These are phyloP conservation scores for Apomyelois bistriatella DNA, from an alignment of 2,888 invertebrate genomes.

Conservation along the genomic window DNA sequence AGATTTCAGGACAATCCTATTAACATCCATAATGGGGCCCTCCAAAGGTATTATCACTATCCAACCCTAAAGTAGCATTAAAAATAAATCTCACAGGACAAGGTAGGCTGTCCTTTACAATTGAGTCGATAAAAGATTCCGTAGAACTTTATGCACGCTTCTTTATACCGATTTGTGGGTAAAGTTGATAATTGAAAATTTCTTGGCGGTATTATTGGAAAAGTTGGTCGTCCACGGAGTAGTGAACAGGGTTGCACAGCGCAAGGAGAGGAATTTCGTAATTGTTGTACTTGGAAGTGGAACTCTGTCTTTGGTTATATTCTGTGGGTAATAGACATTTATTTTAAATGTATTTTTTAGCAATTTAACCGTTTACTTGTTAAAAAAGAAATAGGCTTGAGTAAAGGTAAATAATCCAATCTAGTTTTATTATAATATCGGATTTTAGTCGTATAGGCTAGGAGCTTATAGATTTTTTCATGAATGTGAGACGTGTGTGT, in stretches of 20 bases:
- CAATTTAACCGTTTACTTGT: too few relatives aligned
- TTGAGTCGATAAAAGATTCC: conserved; percentile 29
- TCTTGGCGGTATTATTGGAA: conserved; percentile 51
- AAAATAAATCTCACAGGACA: conserved; percentile 10
- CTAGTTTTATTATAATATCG: too few relatives aligned
- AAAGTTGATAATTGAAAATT: conserved; percentile 62
- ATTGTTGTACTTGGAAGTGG: conserved; percentile 5
- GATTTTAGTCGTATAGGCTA: too few relatives aligned
- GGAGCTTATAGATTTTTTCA: too few relatives aligned
- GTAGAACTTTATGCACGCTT: conserved; percentile 27
- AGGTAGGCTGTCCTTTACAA: conserved; percentile 7
- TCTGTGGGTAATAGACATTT: too few relatives aligned
- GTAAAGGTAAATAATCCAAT: too few relatives aligned
- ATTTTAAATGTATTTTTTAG: too few relatives aligned
- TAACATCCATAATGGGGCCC: conserved; percentile 28
- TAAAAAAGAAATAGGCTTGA: too few relatives aligned
- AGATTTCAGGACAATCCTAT: conserved; percentile 31
- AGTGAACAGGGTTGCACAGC: conserved; percentile 30
- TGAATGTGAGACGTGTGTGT: too few relatives aligned
- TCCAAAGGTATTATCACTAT: conserved; percentile 16
- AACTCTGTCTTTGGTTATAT: neutral
- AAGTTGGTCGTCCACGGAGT: conserved; percentile 45
- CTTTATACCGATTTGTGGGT: conserved; percentile 34
- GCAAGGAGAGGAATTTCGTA: neutral
- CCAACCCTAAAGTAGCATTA: conserved; percentile 10